A percentile compares a stretch with the other conserved stretches of the same genome.
These are phyloP conservation scores for Netelia fuscicornis DNA, from an alignment of 2,888 invertebrate species.

Conservation along the genomic window DNA sequence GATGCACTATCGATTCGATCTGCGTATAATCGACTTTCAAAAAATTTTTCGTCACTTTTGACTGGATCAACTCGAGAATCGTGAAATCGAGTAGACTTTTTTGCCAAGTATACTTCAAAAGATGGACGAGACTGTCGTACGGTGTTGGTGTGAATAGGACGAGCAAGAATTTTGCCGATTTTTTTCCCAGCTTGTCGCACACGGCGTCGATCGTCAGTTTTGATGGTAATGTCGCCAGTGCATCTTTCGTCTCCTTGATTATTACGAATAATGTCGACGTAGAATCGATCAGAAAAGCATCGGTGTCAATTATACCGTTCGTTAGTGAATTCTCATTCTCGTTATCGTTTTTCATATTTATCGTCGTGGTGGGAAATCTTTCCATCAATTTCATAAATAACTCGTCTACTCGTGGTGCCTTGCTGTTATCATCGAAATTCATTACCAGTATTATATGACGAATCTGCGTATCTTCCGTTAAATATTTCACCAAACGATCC, in stretches of 20 bases:
- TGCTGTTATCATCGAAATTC: background rate
- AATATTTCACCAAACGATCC: conserved; percentile 26
- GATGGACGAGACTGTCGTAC: conserved; percentile 44
- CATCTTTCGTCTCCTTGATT: background rate
- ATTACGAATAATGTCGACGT: conserved; percentile 39
- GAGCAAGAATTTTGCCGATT: conserved; percentile 39
- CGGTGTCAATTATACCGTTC: background rate
- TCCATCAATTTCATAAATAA: background rate
- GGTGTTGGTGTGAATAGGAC: conserved; percentile 27
- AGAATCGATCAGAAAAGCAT: background rate
- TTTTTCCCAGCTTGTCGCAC: conserved; percentile 6
- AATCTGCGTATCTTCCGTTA: background rate
- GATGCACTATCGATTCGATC: conserved; percentile 54
- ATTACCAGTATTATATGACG: background rate
- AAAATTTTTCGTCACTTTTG: conserved; percentile 1
- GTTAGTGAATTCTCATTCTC: background rate
- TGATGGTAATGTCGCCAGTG: background rate
- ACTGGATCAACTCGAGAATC: conserved; percentile 59
- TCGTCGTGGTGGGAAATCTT: background rate
- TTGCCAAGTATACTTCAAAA: conserved; percentile 62
- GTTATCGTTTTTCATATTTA: background rate
- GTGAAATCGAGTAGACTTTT: conserved; percentile 61
- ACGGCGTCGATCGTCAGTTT: conserved; percentile 37
- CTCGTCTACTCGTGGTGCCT: background rate
- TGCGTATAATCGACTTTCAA: background rate